Conservation (phyloP, 2,888 invertebrate species). For the Steinernema scapterisci region DNA sequence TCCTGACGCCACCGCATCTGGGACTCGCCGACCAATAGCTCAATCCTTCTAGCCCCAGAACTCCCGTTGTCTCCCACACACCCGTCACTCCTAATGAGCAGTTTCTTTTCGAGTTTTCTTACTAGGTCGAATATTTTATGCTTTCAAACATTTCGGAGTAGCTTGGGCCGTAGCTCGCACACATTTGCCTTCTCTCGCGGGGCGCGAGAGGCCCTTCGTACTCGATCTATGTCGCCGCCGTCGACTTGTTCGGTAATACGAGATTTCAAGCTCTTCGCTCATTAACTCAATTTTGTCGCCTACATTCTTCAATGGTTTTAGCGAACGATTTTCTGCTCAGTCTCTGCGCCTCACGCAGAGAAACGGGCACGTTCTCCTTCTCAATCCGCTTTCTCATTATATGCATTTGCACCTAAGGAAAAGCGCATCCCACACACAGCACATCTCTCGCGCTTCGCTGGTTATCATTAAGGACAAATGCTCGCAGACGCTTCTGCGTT, state of each 20-base stretch:
- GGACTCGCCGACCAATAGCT: conserved; percentile 23
- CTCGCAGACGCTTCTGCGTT: background rate
- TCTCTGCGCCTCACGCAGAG: background rate
- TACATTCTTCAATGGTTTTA: conserved; percentile 24
- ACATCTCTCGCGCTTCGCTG: background rate
- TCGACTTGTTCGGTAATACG: conserved; percentile 18
- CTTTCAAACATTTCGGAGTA: conserved; percentile 28
- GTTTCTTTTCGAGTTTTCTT: conserved; percentile 30
- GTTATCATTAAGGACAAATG: conserved; percentile 3
- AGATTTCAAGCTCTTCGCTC: conserved; percentile 29
- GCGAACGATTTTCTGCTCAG: background rate
- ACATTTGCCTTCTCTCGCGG: conserved; percentile 8
- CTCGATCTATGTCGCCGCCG: conserved; percentile 18
- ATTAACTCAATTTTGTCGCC: conserved; percentile 31
- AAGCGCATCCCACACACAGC: background rate
- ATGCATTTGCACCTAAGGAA: background rate
- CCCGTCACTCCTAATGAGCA: conserved; percentile 32
- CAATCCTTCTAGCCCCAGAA: conserved; percentile 30
- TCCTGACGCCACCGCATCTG: conserved; percentile 27
- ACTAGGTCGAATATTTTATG: conserved; percentile 32
- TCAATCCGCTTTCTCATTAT: background rate
- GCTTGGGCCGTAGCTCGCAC: conserved; percentile 8
- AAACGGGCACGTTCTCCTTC: background rate
- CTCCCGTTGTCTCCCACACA: conserved; percentile 24
- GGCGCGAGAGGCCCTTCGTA: conserved; percentile 16